Evolutionary conservation across 2,113 vertebrate species (phyloP).

Genomic region (Lota lota): DNA sequence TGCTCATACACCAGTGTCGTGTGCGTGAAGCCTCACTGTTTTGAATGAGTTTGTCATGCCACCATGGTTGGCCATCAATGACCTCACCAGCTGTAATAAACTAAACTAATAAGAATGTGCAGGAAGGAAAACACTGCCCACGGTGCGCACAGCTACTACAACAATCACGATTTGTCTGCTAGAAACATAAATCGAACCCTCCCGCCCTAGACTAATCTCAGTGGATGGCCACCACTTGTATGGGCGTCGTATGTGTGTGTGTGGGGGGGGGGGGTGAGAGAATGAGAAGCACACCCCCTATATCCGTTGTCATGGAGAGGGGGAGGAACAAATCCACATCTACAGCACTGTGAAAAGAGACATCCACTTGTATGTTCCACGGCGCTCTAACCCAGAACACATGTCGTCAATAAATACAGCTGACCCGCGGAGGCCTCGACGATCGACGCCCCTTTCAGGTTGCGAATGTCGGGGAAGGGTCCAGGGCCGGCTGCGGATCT

Average conservation of each 20-base stretch:
- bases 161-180: constrained; percentile 40
- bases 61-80: constrained; percentile 81
- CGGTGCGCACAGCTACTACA: constrained; percentile 56
- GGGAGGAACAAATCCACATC: constrained; percentile 58
- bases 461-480: background rate
- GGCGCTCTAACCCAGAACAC: constrained; percentile 85
- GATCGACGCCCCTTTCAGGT: constrained; percentile 61
- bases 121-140: constrained; percentile 79
- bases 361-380: constrained; percentile 80
- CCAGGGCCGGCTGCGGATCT: constrained; percentile 45
- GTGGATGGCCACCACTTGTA: constrained; percentile 72
- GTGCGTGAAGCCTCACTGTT: constrained; percentile 73
- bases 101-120: constrained; percentile 78
- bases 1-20: too few relatives aligned
- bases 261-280: constrained; percentile 38
- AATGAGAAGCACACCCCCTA: constrained; percentile 57
- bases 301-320: constrained; percentile 72
- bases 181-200: constrained; percentile 75
- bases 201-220: constrained; percentile 74
- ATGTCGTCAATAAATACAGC: constrained; percentile 86
- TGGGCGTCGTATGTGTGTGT: constrained; percentile 56
- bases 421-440: constrained; percentile 77
- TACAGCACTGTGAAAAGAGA: constrained; percentile 84
- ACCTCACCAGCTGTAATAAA: constrained; percentile 88
- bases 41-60: constrained; percentile 81